Base-by-base conservation (phyloP, 2,888 invertebrate genomes). In the Aleiodes alternator region DNA sequence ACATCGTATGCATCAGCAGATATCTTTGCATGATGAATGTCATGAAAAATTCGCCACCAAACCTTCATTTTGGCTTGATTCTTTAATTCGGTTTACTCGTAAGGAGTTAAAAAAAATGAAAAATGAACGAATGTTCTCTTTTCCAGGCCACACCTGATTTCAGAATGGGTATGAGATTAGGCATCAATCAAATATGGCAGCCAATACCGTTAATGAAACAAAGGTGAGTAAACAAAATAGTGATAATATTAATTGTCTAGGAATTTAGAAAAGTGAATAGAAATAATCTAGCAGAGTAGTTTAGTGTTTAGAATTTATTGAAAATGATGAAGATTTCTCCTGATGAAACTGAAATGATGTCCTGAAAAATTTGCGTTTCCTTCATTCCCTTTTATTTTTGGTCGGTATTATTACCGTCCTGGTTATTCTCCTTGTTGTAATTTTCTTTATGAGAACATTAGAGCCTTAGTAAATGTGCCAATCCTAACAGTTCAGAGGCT, bases 61-160 rank as follows among this genome's bases (percentile, higher is more conserved):
- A n/a, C n/a, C n/a, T n/a, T n/a, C n/a, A n/a, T n/a, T n/a, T n/a
- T n/a, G n/a, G n/a, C n/a, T n/a, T n/a, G 3, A 31, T 3, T 31
- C 31, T 31, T 31, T 6, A 0, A 34, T 34, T 34, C 2, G 2
- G 23, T 23, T 23, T 23, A 23, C 23, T 23, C 23, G 23, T 23
- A 4, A 34, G 34, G 34, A 6, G 34, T 34, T 23, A 23, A 23
- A 23, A 23, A 23, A 34, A 43, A 34, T 11, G 38, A 68, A 66
- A 34, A 11, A 77, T 34, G 6, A 6, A 34, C 1, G 6, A 6
- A 78, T 80, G 82, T 84, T 86, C 78, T 11, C 5, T 48, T 4
- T 64, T 64, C 3, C 86, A 95, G 95, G 94, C 94, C 86, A 93
- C 93, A 80, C 93, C 93, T 79, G 92, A 93, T 77, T 94, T 95